A percentile compares a stretch with the other conserved stretches of the same genome.
These are phyloP conservation scores for Meta bourneti DNA, from an alignment of 2,888 invertebrate genomes.

Conservation along the genomic window DNA sequence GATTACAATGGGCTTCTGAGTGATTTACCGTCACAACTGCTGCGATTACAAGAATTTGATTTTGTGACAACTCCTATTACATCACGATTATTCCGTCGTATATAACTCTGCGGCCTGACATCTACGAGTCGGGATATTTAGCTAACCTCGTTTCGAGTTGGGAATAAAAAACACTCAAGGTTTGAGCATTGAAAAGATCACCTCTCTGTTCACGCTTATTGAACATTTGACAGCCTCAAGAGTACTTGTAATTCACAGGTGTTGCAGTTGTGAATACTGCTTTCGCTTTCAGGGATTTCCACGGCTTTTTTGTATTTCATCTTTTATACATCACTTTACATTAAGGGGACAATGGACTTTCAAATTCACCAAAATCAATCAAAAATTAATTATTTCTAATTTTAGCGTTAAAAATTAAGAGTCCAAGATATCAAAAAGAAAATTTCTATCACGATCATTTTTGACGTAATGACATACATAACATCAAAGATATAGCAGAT, in stretches of 20 bases:
- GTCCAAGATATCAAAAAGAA: too few species aligned
- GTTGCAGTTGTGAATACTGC: conserved; percentile 49
- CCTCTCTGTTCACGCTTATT: conserved; percentile 61
- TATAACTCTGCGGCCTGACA: conserved; percentile 64
- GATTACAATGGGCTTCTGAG: conserved; percentile 60
- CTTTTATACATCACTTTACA: not conserved
- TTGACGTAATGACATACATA: too few species aligned
- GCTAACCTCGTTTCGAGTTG: conserved; percentile 60
- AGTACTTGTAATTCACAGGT: conserved; percentile 37
- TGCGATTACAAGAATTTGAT: conserved; percentile 76
- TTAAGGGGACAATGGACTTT: too few species aligned
- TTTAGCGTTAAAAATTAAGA: too few species aligned
- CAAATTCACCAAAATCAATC: too few species aligned
- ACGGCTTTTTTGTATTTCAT: not conserved
- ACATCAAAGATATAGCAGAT: too few species aligned
- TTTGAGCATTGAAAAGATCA: conserved; percentile 28
- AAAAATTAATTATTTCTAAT: too few species aligned
- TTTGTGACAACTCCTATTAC: conserved; percentile 76
- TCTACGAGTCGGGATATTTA: conserved; percentile 67
- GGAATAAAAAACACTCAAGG: conserved; percentile 46
- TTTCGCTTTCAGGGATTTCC: conserved; percentile 17
- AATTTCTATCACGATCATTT: too few species aligned
- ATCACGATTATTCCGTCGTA: conserved; percentile 74
- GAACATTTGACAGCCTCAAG: conserved; percentile 39
- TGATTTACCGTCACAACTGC: conserved; percentile 70